Base-by-base conservation (phyloP, 1,140 invertebrate species). In the Diploscapter pachys region DNA sequence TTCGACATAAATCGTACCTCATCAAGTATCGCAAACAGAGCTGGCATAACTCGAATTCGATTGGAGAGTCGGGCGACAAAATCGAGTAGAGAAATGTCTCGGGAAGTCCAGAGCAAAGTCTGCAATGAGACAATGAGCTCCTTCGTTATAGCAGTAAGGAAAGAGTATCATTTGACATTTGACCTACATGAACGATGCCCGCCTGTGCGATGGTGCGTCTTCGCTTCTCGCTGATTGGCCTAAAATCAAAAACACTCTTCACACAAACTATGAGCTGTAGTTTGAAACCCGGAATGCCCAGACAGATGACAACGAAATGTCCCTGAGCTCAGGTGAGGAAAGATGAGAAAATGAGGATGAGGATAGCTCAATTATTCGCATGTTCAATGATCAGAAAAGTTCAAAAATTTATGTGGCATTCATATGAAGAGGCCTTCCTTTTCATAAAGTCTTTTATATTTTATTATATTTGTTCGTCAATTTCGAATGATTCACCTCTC, bases 21-120 rank as follows among this genome's bases (percentile, higher is more conserved):
- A 72, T 84, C 83, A 9, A 84, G 69, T 3, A 86, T 82, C 8
- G 83, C 79, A 61, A 86, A 85, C 0, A 84, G 72, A 3, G 83
- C 83, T n/a, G 83, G 83, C 54, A 84, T 78, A 13, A 82, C 84
- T 2, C 82, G 78, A 6, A 84, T 71, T 5, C 83, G 67, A 57
- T 83, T 82, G 55, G 64, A 59, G 1, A 84, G 67, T 55, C 81
- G 74, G 4, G 79, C 80, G 56, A 84, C 82, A 54, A 82, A 84
- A 63, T 84, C 83, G 67, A 83, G 79, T 48, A 85, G 73, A 8
- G 72, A 66, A 13, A 81, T 82, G 71, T 84, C 83, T 5, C 75
- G 75, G 4, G 65, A 57, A 48, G 70, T 72, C 71, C 69, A 75
- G 50, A 57, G 74, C n/a, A 73, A 70, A 62, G 53, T 59, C 57